Evolutionary conservation across 2,888 invertebrate species (phyloP).

Genomic region (Cantharis nigra): DNA sequence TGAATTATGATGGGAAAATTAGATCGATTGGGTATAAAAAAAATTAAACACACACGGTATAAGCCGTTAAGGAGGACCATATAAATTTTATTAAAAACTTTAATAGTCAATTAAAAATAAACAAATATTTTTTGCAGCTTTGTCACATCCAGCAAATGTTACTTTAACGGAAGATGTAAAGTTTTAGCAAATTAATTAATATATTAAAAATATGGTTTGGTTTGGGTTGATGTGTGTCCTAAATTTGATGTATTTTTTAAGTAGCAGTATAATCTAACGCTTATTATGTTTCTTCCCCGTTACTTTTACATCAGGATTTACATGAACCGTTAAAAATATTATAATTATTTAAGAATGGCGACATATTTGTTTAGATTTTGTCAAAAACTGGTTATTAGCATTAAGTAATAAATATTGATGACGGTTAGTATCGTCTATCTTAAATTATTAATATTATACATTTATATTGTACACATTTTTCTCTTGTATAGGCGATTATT

Average conservation of each 20-base stretch:
- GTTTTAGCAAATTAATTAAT: neutral
- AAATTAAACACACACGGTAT: neutral
- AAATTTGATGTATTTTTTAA: neutral
- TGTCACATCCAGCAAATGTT: neutral
- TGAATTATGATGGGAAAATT: neutral
- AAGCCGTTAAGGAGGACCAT: neutral
- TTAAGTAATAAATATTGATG: conserved; percentile 1
- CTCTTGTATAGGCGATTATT: neutral
- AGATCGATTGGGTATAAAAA: neutral
- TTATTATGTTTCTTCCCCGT: neutral
- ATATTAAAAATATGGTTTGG: neutral
- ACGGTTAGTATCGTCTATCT: neutral
- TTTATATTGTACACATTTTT: neutral
- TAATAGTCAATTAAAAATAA: neutral
- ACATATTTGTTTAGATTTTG: neutral
- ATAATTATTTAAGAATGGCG: neutral
- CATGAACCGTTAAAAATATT: neutral
- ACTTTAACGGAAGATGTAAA: neutral
- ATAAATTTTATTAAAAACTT: neutral
- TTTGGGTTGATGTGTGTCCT: neutral
- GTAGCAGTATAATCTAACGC: neutral
- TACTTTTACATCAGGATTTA: neutral
- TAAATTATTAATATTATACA: neutral
- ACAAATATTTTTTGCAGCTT: neutral
- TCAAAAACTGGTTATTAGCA: conserved; percentile 1